These are phyloP conservation scores for Sturmia bella DNA, from an alignment of 2,888 invertebrate species.

Conservation along the genomic window DNA sequence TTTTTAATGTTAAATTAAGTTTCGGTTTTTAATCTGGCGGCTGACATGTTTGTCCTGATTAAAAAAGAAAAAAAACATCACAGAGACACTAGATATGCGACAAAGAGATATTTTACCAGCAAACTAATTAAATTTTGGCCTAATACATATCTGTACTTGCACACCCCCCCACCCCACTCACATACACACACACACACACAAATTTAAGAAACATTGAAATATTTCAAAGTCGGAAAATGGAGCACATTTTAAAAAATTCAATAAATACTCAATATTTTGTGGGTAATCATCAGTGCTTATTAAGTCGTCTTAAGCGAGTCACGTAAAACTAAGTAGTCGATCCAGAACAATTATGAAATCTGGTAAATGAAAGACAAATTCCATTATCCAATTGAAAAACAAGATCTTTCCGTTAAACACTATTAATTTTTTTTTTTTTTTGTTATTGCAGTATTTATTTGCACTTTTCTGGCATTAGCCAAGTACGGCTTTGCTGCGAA, in stretches of 20 bases:
- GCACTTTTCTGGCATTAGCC: conserved; percentile 68
- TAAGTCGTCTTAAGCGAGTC: conserved; percentile 37
- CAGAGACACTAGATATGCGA: no score
- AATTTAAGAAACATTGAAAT: not conserved
- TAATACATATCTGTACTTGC: no score
- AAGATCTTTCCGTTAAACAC: no score
- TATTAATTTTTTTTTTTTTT: conserved; percentile 29
- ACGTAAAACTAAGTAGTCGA: conserved; percentile 34
- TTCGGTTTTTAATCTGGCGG: conserved; percentile 38
- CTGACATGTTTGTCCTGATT: conserved; percentile 49
- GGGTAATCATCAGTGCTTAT: conserved; percentile 49
- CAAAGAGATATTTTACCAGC: not conserved
- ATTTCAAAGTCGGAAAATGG: not conserved
- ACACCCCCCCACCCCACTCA: no score
- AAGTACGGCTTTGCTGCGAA: conserved; percentile 25
- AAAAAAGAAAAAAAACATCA: conserved; percentile 1
- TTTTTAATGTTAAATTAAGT: not conserved
- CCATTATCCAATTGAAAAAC: not conserved
- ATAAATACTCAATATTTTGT: conserved; percentile 57
- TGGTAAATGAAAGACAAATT: conserved; percentile 50
- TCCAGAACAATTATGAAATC: conserved; percentile 57
- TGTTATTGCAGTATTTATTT: conserved; percentile 72
- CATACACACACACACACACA: not conserved
- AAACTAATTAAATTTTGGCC: conserved; percentile 40
- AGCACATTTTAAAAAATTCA: conserved; percentile 27